Conservation (phyloP, 1,140 invertebrate species). For the Trachymyrmex septentrionalis region DNA sequence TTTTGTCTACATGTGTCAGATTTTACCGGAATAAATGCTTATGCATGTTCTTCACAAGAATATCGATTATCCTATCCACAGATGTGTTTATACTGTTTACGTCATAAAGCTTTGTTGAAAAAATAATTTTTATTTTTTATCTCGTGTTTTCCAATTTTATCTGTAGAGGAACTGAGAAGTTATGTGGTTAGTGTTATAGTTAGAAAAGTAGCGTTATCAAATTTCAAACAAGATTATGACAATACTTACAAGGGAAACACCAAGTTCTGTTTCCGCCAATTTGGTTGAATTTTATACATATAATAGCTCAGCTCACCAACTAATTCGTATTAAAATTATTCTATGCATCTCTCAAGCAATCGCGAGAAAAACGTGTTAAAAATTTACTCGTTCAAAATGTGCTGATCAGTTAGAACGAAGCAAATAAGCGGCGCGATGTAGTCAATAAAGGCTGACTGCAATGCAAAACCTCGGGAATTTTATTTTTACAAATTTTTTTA, state of each 20-base stretch:
- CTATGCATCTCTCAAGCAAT: no score
- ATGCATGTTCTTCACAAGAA: not conserved
- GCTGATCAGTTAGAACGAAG: no score
- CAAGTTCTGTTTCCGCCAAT: no score
- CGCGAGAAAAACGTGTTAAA: no score
- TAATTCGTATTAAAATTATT: no score
- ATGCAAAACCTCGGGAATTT: no score
- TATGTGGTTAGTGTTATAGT: not conserved
- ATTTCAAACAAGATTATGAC: not conserved
- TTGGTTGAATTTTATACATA: no score
- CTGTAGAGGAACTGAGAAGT: not conserved
- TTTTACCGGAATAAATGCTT: constrained; percentile 1
- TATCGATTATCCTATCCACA: not conserved
- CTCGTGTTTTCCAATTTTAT: not conserved
- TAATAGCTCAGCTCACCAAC: no score
- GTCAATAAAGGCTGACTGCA: no score
- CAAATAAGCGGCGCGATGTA: no score
- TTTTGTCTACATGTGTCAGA: not conserved
- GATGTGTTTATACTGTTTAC: not conserved
- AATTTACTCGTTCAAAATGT: no score
- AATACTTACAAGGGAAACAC: not conserved
- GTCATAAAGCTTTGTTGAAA: not conserved
- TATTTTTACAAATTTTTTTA: no score
- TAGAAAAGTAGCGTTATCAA: not conserved
- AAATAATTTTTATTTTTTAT: constrained; percentile 47